phyloP scores from a whole-genome alignment of 2,888 invertebrate species.

The Protophormia terraenovae region DNA sequence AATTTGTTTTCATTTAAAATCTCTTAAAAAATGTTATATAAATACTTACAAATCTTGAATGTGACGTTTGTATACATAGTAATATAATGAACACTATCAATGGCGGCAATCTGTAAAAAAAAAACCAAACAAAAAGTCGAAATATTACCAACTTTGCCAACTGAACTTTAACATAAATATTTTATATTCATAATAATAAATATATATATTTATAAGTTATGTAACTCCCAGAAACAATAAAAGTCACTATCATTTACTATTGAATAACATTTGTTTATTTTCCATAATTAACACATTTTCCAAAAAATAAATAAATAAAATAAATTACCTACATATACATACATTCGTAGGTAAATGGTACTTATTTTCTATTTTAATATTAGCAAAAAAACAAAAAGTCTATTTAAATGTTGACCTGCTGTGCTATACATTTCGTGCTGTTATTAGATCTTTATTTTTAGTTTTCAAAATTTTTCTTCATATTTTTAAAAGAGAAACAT shows the following conservation, averaged over 20 bases:
- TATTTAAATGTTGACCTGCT: not conserved
- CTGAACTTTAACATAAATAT: not conserved
- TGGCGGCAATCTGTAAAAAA: slow-evolving; percentile 84
- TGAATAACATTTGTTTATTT: not conserved
- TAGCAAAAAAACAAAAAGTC: not conserved
- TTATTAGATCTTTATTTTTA: slow-evolving; percentile 30
- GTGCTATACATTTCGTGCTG: not conserved
- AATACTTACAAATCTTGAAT: slow-evolving; percentile 85
- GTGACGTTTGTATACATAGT: slow-evolving; percentile 82
- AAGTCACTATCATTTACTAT: not conserved
- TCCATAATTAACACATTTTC: slow-evolving; percentile 37
- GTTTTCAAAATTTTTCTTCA: not conserved
- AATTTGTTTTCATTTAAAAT: not conserved
- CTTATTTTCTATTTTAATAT: not conserved
- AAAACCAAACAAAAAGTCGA: slow-evolving; percentile 50
- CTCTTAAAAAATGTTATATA: slow-evolving; percentile 72
- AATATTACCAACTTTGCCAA: not conserved
- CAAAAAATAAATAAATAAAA: not conserved
- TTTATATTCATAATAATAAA: no score
- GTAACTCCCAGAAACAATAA: not conserved
- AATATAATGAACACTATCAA: slow-evolving; percentile 84
- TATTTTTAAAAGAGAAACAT: no score
- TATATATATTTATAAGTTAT: not conserved
- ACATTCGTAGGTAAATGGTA: not conserved
- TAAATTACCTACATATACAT: no score